Conservation (phyloP, 2,113 vertebrate species). For the Orthonyx spaldingii region DNA sequence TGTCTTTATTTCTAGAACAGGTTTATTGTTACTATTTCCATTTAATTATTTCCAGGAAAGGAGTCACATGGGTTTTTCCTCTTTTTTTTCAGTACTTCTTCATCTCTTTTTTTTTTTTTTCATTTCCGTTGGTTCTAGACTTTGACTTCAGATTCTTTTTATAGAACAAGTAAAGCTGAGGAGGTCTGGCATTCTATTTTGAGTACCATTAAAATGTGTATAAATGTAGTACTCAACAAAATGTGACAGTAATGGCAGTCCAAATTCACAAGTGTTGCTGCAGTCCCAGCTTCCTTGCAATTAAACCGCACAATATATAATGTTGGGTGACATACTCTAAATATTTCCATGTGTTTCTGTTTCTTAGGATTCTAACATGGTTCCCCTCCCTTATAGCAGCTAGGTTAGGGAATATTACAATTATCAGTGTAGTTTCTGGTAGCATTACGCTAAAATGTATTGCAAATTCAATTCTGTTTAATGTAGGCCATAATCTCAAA, state of each 20-base stretch:
- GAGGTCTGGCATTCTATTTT: slow-evolving; percentile 3
- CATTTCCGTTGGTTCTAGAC: background rate
- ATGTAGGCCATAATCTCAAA: background rate
- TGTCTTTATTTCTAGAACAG: background rate
- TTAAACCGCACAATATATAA: slow-evolving; percentile 24
- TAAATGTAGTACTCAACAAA: background rate
- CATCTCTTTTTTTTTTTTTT: background rate
- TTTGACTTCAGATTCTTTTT: slow-evolving; percentile 17
- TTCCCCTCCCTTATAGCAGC: background rate
- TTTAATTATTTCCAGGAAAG: background rate
- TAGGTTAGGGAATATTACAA: background rate
- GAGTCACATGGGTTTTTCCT: background rate
- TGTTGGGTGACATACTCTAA: background rate
- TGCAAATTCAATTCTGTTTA: background rate
- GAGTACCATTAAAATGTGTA: slow-evolving; percentile 10
- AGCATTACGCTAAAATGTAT: background rate
- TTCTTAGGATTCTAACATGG: background rate
- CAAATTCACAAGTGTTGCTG: slow-evolving; percentile 15
- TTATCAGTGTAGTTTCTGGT: background rate
- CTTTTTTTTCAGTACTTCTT: background rate
- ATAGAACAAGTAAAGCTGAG: background rate
- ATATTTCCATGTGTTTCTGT: background rate
- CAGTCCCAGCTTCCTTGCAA: background rate
- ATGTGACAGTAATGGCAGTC: slow-evolving; percentile 19
- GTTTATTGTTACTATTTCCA: background rate